Evolutionary conservation across 2,888 invertebrate genomes (phyloP).

Genomic region (Lochmaea capreae): DNA sequence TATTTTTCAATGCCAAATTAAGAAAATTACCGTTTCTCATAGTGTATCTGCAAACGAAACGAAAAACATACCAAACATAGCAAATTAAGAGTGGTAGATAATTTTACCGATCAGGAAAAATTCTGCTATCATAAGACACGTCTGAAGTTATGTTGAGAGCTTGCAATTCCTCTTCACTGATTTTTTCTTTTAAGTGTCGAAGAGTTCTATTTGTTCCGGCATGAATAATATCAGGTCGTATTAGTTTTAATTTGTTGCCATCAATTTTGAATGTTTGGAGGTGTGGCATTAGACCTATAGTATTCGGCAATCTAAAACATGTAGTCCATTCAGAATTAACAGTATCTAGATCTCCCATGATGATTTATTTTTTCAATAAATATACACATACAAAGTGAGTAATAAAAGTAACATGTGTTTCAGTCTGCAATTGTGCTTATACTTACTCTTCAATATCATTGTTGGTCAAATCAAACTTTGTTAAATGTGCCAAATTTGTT

Average conservation of each 20-base stretch:
- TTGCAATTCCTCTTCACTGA: constrained; percentile 55
- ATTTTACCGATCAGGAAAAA: constrained; percentile 55
- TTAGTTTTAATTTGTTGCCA: constrained; percentile 86
- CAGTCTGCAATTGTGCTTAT: no score
- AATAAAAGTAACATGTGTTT: background rate
- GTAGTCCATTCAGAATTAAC: no score
- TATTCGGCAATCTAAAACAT: constrained; percentile 74
- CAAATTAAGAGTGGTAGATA: no score
- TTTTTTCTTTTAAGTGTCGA: constrained; percentile 78
- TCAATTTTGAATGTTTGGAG: constrained; percentile 85
- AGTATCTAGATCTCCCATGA: no score
- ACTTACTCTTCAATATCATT: constrained; percentile 70
- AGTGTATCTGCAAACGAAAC: constrained; percentile 64
- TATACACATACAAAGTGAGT: background rate
- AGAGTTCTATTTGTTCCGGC: constrained; percentile 87
- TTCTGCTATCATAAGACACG: constrained; percentile 45
- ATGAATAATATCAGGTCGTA: constrained; percentile 85
- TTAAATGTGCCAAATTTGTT: constrained; percentile 77
- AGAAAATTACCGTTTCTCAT: constrained; percentile 71
- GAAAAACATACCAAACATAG: no score
- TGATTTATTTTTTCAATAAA: background rate
- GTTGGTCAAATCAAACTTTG: constrained; percentile 86
- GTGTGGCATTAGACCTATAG: constrained; percentile 78
- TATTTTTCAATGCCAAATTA: constrained; percentile 73
- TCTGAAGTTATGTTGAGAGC: constrained; percentile 35